Conservation (phyloP, 2,888 invertebrate genomes). For the Dascillus cervinus region DNA sequence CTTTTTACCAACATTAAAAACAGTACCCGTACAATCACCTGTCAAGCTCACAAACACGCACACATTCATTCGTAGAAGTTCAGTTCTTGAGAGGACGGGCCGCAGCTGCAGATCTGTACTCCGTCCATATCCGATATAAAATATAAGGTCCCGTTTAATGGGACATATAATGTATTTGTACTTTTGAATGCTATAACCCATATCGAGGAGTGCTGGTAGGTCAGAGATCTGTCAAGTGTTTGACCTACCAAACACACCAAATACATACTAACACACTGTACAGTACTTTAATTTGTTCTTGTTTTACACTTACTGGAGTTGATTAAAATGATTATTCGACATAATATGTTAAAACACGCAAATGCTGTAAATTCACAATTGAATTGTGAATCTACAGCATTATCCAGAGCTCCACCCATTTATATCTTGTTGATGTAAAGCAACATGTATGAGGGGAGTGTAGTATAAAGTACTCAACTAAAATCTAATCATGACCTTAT, state of each 20-base stretch:
- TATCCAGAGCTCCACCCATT: conserved; percentile 12
- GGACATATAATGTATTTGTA: conserved; percentile 61
- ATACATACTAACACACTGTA: conserved; percentile 33
- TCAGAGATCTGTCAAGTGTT: conserved; percentile 30
- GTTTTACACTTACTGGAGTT: no score
- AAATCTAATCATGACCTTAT: conserved; percentile 9
- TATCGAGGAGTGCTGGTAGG: conserved; percentile 26
- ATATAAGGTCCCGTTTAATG: conserved; percentile 20
- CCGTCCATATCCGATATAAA: conserved; percentile 18
- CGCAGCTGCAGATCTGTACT: conserved; percentile 15
- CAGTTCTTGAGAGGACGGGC: conserved; percentile 33
- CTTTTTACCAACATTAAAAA: conserved; percentile 14
- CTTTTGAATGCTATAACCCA: conserved; percentile 49
- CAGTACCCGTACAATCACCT: conserved; percentile 39
- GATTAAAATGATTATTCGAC: conserved; percentile 7
- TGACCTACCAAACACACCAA: conserved; percentile 26
- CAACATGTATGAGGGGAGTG: conserved; percentile 9
- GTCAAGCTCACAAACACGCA: conserved; percentile 32
- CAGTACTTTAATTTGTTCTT: conserved; percentile 29
- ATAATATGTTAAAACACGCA: no score
- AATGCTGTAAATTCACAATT: no score
- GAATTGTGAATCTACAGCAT: conserved; percentile 9
- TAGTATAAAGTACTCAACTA: conserved; percentile 6
- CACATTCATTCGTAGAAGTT: conserved; percentile 30
- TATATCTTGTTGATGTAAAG: conserved; percentile 8